Evolutionary conservation across 2,797 vertebrate species (phyloP).

Genomic region (Numenius phaeopus): DNA sequence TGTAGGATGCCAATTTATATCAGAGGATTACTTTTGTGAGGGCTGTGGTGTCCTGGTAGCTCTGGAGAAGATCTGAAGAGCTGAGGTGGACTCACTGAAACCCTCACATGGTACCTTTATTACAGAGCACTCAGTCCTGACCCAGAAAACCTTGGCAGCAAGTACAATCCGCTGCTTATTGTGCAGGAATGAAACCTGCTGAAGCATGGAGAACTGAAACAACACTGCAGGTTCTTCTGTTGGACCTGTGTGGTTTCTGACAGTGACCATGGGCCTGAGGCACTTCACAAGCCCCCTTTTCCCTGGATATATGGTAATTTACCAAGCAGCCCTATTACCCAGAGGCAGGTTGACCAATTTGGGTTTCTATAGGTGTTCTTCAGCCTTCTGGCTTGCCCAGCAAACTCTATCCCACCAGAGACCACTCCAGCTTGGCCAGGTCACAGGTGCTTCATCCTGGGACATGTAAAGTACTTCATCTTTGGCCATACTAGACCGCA

Average conservation of each 20-base stretch:
- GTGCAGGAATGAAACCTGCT: neutral
- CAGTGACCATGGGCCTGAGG: neutral
- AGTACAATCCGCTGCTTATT: neutral
- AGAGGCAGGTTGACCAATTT: accelerated
- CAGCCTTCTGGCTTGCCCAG: neutral
- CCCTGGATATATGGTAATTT: neutral
- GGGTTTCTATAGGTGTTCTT: neutral
- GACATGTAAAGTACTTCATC: neutral
- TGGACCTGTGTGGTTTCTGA: neutral
- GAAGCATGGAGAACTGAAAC: neutral
- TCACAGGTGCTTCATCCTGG: neutral
- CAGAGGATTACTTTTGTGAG: neutral
- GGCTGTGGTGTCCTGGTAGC: neutral
- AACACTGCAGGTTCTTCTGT: neutral
- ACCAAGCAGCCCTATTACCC: neutral
- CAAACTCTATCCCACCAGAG: neutral
- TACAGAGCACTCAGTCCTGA: neutral
- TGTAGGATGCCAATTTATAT: neutral
- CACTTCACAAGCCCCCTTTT: neutral
- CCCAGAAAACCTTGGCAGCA: neutral
- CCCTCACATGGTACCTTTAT: neutral
- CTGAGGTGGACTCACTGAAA: neutral
- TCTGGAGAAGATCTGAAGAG: neutral
- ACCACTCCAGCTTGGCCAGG: neutral
- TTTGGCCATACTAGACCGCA: neutral